phyloP scores from a whole-genome alignment of 2,888 invertebrate species.

The Meteorus cinctellus region DNA sequence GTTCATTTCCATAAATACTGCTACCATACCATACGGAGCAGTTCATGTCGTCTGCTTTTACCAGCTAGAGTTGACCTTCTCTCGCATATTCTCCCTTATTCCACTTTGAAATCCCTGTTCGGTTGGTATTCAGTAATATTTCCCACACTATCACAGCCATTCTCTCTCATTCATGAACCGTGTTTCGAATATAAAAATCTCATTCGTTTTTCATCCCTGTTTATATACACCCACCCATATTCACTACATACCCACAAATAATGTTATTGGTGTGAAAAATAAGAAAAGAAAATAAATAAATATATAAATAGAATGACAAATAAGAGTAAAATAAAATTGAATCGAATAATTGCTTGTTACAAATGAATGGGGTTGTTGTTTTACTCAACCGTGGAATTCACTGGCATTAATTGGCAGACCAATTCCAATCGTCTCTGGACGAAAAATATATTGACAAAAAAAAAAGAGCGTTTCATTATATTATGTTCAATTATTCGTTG shows the following conservation, averaged over 20 bases:
- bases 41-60: conserved; percentile 47
- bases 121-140: conserved; percentile 1
- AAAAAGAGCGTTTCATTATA: background rate
- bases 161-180: conserved; percentile 3
- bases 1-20: conserved; percentile 70
- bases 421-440: background rate
- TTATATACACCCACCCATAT: background rate
- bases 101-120: conserved; percentile 20
- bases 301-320: background rate
- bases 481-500: background rate
- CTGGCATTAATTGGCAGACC: conserved; percentile 17
- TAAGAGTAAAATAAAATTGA: background rate
- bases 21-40: conserved; percentile 53
- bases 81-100: conserved; percentile 21
- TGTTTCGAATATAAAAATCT: conserved; percentile 8
- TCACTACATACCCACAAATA: background rate
- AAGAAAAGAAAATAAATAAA: background rate
- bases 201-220: conserved; percentile 2
- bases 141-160: background rate
- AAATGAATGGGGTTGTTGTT: conserved; percentile 1
- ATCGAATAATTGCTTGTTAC: conserved; percentile 25
- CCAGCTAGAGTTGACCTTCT: conserved; percentile 33
- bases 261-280: background rate
- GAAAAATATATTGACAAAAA: background rate
- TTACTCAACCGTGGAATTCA: background rate